A percentile compares a stretch with the other conserved stretches of the same genome.
These are phyloP conservation scores for Sialia sialis DNA, from an alignment of 2,113 vertebrate genomes.

Conservation along the genomic window DNA sequence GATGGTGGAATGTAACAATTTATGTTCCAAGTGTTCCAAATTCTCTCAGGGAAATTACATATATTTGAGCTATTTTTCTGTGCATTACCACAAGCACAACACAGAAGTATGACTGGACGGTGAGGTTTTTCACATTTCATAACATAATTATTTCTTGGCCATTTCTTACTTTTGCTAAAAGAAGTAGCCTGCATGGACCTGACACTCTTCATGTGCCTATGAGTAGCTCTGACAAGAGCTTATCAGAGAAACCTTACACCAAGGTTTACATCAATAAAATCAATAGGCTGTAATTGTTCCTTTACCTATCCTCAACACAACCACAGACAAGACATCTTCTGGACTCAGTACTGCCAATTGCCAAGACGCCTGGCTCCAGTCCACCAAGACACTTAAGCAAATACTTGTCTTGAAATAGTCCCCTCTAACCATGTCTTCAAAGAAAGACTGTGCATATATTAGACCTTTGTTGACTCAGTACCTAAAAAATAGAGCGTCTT, in stretches of 20 bases:
- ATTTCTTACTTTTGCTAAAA: neutral
- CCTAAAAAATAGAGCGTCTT: neutral
- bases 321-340: neutral
- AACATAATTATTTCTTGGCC: neutral
- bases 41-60: neutral
- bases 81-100: neutral
- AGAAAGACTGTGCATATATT: neutral
- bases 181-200: rapidly evolving
- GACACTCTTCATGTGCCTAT: neutral
- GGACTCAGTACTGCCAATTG: neutral
- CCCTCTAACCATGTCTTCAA: neutral
- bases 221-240: neutral
- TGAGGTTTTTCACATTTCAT: neutral
- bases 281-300: neutral
- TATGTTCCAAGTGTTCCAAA: neutral
- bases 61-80: neutral
- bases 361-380: neutral
- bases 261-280: neutral
- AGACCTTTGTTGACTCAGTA: conserved; percentile 5
- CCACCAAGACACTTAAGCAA: neutral
- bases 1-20: neutral
- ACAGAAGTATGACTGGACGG: neutral
- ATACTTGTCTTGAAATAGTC: neutral
- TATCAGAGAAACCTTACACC: neutral
- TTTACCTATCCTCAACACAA: neutral